phyloP scores from a whole-genome alignment of 2,888 invertebrate species.

The Microplitis manilae region DNA sequence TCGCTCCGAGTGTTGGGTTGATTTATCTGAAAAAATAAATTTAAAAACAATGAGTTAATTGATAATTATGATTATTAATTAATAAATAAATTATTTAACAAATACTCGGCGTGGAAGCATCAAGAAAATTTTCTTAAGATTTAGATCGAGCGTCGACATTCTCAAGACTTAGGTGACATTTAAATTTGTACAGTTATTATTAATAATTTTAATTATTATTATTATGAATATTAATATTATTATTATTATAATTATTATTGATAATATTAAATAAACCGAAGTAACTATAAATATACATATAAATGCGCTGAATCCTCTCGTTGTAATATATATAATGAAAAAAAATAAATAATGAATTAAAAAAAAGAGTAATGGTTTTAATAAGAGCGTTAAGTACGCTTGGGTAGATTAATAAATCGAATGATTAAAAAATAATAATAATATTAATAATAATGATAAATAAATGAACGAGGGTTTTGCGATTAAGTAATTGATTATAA shows the following conservation, averaged over 20 bases:
- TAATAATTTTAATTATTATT: constrained; percentile 70
- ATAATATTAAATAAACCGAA: constrained; percentile 38
- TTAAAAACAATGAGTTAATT: constrained; percentile 13
- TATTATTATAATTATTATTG: neutral
- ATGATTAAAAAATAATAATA: constrained; percentile 5
- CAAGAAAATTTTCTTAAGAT: neutral
- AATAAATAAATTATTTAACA: constrained; percentile 22
- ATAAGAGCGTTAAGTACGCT: neutral
- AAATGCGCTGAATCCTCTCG: constrained; percentile 53
- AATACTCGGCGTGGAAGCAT: neutral
- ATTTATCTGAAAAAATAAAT: constrained; percentile 12
- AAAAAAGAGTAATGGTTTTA: constrained; percentile 3
- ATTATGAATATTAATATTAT: constrained; percentile 44
- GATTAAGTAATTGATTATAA: constrained; percentile 27
- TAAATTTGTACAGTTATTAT: constrained; percentile 72
- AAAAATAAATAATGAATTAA: constrained; percentile 31
- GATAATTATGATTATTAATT: constrained; percentile 23
- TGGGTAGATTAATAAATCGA: constrained; percentile 19
- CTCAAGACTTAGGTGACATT: constrained; percentile 69
- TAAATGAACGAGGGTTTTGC: constrained; percentile 10
- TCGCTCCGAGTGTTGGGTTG: constrained; percentile 19
- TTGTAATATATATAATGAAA: constrained; percentile 57
- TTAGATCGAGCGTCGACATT: constrained; percentile 64
- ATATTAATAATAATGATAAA: constrained; percentile 13
- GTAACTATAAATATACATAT: constrained; percentile 42